phyloP scores from a whole-genome alignment of 2,113 vertebrate species.

The Pantherophis guttatus region DNA sequence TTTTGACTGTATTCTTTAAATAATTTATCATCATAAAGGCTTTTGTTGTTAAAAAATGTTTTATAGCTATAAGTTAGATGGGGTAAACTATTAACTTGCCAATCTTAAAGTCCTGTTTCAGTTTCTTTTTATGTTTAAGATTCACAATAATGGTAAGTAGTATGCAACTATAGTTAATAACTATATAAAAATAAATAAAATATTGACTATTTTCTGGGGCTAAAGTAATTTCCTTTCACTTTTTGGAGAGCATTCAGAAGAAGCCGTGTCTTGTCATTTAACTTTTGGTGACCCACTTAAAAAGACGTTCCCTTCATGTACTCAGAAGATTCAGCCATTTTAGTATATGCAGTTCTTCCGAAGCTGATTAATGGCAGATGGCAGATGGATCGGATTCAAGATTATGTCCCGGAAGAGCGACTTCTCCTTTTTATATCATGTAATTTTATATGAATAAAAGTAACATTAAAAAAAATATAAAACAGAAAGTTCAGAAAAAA shows the following conservation, averaged over 20 bases:
- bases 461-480: neutral
- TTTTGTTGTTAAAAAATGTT: neutral
- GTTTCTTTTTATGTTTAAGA: neutral
- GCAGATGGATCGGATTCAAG: neutral
- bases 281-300: neutral
- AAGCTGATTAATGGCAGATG: neutral
- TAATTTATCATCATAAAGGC: neutral
- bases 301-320: neutral
- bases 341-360: neutral
- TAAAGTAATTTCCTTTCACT: neutral
- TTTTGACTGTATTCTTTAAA: no score
- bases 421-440: neutral
- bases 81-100: neutral
- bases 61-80: neutral
- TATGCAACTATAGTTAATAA: neutral
- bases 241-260: neutral
- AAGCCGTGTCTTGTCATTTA: neutral
- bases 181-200: neutral
- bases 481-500: neutral
- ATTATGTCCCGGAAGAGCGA: neutral
- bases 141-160: neutral
- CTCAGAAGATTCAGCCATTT: neutral
- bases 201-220: neutral
- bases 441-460: neutral
- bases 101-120: neutral